Evolutionary conservation across 2,797 vertebrate species (phyloP), one percentile per base, ranked within the genome.

Genomic region (Hypotaenidia philippensis): DNA sequence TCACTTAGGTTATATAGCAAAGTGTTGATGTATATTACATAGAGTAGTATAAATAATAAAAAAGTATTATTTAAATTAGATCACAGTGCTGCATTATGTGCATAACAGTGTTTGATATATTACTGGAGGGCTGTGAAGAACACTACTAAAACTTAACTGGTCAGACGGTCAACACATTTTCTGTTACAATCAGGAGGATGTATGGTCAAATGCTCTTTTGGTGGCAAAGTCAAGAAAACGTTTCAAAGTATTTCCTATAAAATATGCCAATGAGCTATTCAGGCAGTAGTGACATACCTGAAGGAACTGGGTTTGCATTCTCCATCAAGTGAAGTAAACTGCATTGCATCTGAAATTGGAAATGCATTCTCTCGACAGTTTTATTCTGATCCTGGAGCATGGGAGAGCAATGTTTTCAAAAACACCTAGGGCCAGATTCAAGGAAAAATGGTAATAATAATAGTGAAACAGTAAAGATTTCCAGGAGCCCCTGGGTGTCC

Each of bases 41-140:
- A 98, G 97, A 98, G 98, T 97, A 98, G 98, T 98, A 98, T 98
- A 98, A 98, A 98, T 98, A 98, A 98, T 98, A 98, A 98, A 98
- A 98, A 98, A 98, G 98, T 98, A 98, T 98, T 98, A 98, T 98
- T 98, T 98, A 98, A 98, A 98, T 98, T 98, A 98, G 98, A 98
- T 98, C 98, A 98, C 98, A 98, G 98, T 98, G 98, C 97, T 98
- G 98, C 97, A 97, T 98, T 97, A 97, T 98, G 97, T 98, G 98
- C 98, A 97, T 98, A 98, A 98, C 98, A 98, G 98, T 98, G 98
- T 98, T 98, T 97, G 98, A 98, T 97, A 98, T 96, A 97, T 98
- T 97, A 97, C 87, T 98, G 97, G 97, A 97, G 97, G 97, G 96
- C 97, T 95, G 96, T 97, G 97, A 97, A 97, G 96, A 97, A 98